These are phyloP conservation scores for Lophotriccus pileatus DNA, from an alignment of 2,797 vertebrate genomes.

Conservation along the genomic window DNA sequence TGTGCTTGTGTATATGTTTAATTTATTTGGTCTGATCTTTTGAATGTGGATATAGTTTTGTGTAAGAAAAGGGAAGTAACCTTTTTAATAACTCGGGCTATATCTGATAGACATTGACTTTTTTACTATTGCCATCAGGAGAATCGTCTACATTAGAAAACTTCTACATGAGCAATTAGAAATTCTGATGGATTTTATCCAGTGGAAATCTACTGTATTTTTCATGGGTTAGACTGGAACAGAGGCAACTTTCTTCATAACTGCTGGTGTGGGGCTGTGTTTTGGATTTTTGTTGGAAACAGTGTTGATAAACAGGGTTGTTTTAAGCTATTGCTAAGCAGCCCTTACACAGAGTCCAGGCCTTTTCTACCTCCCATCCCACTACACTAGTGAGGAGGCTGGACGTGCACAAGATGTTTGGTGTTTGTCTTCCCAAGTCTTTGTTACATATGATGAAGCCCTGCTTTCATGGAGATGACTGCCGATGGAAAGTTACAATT, in stretches of 20 bases:
- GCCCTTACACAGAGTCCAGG: not conserved
- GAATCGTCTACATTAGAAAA: not conserved
- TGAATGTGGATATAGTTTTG: not conserved
- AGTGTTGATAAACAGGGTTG: rapidly evolving
- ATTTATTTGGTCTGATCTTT: not conserved
- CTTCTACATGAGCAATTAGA: not conserved
- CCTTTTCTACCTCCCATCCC: not conserved
- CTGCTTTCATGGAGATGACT: not conserved
- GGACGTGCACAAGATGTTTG: too few relatives aligned
- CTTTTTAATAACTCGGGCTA: not conserved
- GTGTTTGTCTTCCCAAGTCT: not conserved
- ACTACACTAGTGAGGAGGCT: not conserved
- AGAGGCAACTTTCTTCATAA: not conserved
- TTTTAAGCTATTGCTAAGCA: not conserved
- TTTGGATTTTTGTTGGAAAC: not conserved
- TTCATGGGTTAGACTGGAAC: not conserved
- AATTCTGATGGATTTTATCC: not conserved
- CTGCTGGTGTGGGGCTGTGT: not conserved
- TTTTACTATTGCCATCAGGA: not conserved
- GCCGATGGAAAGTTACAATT: not conserved
- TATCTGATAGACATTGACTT: not conserved
- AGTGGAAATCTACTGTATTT: not conserved
- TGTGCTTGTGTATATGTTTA: too few relatives aligned
- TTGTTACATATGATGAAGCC: not conserved
- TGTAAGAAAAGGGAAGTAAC: not conserved